Percentiles rank a stretch among this genome's conserved stretches.
Evolutionary conservation across 1,140 invertebrate species (phyloP).

Genomic region (Cyrtorhinus lividipennis): DNA sequence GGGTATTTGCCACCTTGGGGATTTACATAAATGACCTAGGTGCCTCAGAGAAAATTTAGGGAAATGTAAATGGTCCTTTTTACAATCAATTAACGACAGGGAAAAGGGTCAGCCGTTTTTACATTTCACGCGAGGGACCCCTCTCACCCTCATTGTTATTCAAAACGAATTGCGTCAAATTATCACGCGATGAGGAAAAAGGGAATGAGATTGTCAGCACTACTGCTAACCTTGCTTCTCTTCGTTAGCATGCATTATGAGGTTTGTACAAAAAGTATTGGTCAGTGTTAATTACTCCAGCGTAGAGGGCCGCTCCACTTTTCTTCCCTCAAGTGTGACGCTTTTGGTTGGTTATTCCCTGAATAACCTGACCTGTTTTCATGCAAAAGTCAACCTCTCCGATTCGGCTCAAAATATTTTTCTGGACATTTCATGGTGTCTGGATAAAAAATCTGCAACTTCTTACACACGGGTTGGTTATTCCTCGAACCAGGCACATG

Average conservation of each 20-base stretch:
- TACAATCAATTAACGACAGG: slow-evolving; percentile 1
- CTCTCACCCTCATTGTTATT: neutral
- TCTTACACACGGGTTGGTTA: too few relatives aligned
- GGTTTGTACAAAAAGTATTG: neutral
- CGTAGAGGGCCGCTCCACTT: too few relatives aligned
- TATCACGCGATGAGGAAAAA: neutral
- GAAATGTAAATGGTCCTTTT: slow-evolving; percentile 7
- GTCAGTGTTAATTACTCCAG: too few relatives aligned
- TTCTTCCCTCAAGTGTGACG: too few relatives aligned
- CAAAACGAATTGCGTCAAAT: slow-evolving; percentile 2
- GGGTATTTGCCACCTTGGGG: too few relatives aligned
- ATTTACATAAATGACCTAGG: neutral
- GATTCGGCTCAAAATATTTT: too few relatives aligned
- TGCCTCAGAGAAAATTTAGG: neutral
- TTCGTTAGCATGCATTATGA: neutral
- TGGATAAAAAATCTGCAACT: too few relatives aligned
- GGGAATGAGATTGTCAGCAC: neutral
- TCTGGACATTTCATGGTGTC: too few relatives aligned
- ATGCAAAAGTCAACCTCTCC: too few relatives aligned
- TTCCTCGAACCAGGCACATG: too few relatives aligned
- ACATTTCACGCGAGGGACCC: neutral
- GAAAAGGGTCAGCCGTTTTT: neutral
- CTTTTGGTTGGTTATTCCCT: too few relatives aligned
- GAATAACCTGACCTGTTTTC: too few relatives aligned
- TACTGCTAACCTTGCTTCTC: neutral